Evolutionary conservation across 2,113 vertebrate genomes (phyloP), one percentile per base, ranked within the genome.

Genomic region (Tympanuchus pallidicinctus): DNA sequence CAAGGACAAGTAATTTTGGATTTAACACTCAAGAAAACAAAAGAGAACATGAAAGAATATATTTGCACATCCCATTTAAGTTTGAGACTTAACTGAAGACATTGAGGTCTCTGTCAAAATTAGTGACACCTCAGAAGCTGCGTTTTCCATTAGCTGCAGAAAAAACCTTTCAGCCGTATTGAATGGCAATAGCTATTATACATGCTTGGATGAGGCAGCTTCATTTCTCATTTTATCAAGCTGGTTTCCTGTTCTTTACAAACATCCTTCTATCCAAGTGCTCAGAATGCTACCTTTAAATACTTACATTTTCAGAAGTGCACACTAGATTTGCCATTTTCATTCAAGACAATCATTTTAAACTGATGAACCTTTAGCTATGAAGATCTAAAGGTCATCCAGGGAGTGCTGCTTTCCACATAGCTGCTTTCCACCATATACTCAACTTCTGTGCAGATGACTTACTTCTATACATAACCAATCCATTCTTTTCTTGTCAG

Each of bases 101-200:
- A 81, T 1, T 83, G 85, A 94, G 86, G 63, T 84, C 91, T 92
- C 89, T 81, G 76, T 94, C 86, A 96, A 94, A 94, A 95, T 95
- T 88, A 92, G 91, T 93, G 90, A 96, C 94, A 94, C 36, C 66
- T 57, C 74, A 75, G 82, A 95, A 94, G 76, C 70, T 90, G 82
- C 72, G n/a, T 92, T 94, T 95, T 93, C 94, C 87, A 94, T 96
- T 91, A 96, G 88, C 69, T 71, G 17, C 76, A 79, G 80, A 90
- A 81, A 94, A 95, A 96, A 64, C 89, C 94, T 94, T 92, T 96
- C 93, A 96, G 80, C 89, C 14, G 36, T 69, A 91, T 54, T 94
- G 94, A 95, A 96, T 34, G 78, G 91, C 82, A 95, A 94, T 88
- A 94, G 82, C 88, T 90, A 94, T 97, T 96, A 93, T 92, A 90